phyloP scores from a whole-genome alignment of 2,888 invertebrate species.

The Drosophila melanosoma region DNA sequence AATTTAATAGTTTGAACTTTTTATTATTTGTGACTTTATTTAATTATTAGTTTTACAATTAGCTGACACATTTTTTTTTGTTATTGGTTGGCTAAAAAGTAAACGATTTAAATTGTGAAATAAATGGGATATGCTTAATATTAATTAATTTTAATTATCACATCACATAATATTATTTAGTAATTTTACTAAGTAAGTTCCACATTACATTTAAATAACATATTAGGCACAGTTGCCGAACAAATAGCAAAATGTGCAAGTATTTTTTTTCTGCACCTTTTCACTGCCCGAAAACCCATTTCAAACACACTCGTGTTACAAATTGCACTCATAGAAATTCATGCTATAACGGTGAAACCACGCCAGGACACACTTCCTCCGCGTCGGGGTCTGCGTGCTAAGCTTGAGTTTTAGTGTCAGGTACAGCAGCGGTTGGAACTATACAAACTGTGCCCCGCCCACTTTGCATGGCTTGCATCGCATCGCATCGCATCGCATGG shows the following conservation, averaged over 20 bases:
- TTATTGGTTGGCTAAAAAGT: not conserved
- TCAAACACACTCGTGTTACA: constrained; percentile 31
- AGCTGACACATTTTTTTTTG: not conserved
- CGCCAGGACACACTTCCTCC: not conserved
- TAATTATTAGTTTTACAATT: not conserved
- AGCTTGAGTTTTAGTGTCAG: constrained; percentile 42
- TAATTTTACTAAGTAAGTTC: not conserved
- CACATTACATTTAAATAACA: not conserved
- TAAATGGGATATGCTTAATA: not conserved
- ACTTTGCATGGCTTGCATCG: constrained; percentile 22
- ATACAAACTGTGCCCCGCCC: constrained; percentile 48
- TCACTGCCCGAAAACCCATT: constrained; percentile 40
- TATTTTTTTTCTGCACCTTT: not conserved
- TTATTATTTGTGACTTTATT: not conserved
- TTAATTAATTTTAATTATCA: not conserved
- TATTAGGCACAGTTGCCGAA: not conserved
- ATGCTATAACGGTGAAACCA: constrained; percentile 18
- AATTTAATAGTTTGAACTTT: not conserved
- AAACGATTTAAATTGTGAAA: not conserved
- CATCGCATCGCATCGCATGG: not conserved
- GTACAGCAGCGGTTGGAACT: constrained; percentile 51
- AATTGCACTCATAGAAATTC: constrained; percentile 50
- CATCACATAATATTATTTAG: not conserved
- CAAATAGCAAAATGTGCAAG: not conserved
- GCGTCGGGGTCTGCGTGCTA: constrained; percentile 33